phyloP scores from a whole-genome alignment of 2,113 vertebrate genomes.

The Ptilonorhynchus violaceus region DNA sequence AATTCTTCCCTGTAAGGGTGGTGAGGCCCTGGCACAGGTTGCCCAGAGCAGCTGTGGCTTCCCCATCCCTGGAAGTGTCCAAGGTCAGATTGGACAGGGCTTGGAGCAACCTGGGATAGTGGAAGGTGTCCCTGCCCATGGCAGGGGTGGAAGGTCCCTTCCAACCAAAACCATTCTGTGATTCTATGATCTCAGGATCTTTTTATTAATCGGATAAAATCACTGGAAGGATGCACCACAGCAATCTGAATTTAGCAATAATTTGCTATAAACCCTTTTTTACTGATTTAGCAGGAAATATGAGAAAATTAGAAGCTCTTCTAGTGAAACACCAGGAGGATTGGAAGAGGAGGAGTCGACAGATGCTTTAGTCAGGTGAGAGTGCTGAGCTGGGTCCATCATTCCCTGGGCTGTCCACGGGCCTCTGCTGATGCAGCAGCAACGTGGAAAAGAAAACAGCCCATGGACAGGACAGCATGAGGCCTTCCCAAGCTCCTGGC shows the following conservation, averaged over 20 bases:
- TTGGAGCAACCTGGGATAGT: fast-evolving
- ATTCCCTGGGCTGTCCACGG: fast-evolving
- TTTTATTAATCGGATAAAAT: neutral
- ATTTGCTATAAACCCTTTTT: neutral
- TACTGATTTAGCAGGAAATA: neutral
- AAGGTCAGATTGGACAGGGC: neutral
- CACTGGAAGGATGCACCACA: neutral
- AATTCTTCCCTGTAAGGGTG: neutral
- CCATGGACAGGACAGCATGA: fast-evolving
- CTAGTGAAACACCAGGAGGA: neutral
- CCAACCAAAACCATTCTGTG: neutral
- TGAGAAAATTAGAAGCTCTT: too few species aligned
- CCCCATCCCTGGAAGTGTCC: neutral
- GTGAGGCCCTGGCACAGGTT: neutral
- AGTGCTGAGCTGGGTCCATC: neutral
- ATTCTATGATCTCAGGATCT: neutral
- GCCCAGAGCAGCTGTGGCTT: neutral
- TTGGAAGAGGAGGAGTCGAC: neutral
- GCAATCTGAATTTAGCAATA: too few species aligned
- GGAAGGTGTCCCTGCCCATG: neutral
- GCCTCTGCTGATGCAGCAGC: neutral
- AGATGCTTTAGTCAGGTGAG: neutral
- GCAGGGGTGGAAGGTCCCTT: neutral
- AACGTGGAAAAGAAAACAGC: neutral
- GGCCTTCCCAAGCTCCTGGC: neutral